Evolutionary conservation across 2,113 vertebrate genomes (phyloP), one percentile per base, ranked within the genome.

Genomic region (Vanacampus margaritifer): DNA sequence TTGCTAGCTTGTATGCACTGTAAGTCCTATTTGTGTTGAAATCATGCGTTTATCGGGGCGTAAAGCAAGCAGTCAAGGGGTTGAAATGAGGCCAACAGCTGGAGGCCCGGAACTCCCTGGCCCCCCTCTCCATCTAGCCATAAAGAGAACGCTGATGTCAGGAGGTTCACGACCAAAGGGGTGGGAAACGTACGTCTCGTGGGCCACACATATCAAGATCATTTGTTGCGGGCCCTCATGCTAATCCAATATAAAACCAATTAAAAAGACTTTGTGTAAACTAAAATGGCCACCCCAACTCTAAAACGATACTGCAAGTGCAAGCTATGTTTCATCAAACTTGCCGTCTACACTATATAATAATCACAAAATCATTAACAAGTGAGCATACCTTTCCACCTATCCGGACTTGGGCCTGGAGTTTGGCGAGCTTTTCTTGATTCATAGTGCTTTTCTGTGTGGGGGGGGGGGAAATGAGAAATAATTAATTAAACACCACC

Each of bases 331-430:
- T 26, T 28, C 6, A 46, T 43, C 16, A 19, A 48, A 45, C 17
- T 14, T 14, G 8, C 12, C 3, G 7, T 8, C 1, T 7, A 43
- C 43, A 41, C n/a, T 17, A 3, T 6, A 64, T 6, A 21, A 57
- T 8, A 13, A 19, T 3, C 19, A n/a, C 35, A 71, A 23, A 8
- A 57, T 11, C 4, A 5, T 24, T 10, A 24, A 66, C 0, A 56
- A 28, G 0, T 39, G 0, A 8, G 45, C 12, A 7, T 77, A 99
- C 97, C 96, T 99, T 99, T 91, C 97, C 97, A 84, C 97, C 97
- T 98, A 99, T 99, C 91, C 97, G 97, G 91, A 99, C 97, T 86
- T 99, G 95, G 1, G 96, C 96, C 79, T 98, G 96, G 86, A 99
- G 95, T 91, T 98, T 98, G 81, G 96, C 96, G 65, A 99, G 91